phyloP scores from a whole-genome alignment of 2,888 invertebrate species.

The Trissoscelio sp. region DNA sequence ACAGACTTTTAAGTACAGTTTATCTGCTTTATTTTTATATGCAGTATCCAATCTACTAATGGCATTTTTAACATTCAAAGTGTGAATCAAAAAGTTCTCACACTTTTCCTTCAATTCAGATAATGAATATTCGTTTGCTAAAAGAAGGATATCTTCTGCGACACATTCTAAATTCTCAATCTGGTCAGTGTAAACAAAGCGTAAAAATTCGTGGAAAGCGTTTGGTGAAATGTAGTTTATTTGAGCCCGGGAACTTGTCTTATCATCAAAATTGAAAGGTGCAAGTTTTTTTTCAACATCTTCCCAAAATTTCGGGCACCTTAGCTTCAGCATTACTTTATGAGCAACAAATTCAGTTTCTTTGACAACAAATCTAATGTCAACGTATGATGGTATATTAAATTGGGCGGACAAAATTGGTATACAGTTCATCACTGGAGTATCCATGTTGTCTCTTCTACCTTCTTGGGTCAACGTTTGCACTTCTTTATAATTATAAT shows the following conservation, averaged over 20 bases:
- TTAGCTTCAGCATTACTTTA: constrained; percentile 6
- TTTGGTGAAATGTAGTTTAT: neutral
- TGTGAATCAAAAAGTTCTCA: neutral
- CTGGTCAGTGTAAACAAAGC: constrained; percentile 7
- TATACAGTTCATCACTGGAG: neutral
- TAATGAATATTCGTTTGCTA: constrained; percentile 5
- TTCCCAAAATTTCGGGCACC: constrained; percentile 13
- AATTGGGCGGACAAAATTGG: constrained; percentile 7
- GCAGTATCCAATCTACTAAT: neutral
- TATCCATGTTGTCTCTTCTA: neutral
- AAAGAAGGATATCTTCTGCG: neutral
- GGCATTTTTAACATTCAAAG: neutral
- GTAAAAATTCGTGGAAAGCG: constrained; percentile 13
- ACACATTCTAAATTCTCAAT: neutral
- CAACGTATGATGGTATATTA: constrained; percentile 1
- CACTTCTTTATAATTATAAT: neutral
- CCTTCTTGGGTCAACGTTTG: neutral
- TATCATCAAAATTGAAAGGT: neutral
- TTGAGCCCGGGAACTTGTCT: neutral
- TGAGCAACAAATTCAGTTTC: constrained; percentile 16
- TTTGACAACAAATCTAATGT: constrained; percentile 5
- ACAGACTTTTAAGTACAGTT: neutral
- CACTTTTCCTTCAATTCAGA: neutral
- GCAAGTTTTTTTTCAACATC: neutral
- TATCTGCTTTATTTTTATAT: neutral